Conservation (phyloP, 2,113 vertebrate species). For the Pitta sordida region DNA sequence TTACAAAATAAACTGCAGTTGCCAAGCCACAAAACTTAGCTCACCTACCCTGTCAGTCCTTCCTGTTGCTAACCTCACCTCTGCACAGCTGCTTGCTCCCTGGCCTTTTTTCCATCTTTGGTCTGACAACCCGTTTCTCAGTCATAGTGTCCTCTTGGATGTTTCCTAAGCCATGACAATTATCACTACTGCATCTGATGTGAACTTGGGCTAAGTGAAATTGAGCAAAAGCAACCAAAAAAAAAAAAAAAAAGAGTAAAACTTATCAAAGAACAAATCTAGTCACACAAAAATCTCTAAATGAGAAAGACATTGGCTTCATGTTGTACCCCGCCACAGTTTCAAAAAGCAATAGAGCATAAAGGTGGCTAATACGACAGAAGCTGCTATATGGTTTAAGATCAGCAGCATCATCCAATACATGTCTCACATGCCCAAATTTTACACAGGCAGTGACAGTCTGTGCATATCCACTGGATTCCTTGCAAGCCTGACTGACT, state of each 20-base stretch:
- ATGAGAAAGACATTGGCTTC: neutral
- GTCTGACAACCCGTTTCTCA: neutral
- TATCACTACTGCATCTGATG: neutral
- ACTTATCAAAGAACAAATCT: neutral
- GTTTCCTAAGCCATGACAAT: slow-evolving; percentile 5
- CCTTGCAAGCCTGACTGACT: neutral
- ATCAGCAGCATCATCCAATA: neutral
- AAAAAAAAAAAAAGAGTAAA: neutral
- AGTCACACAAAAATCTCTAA: neutral
- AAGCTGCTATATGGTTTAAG: neutral
- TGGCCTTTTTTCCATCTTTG: neutral
- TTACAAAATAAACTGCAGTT: slow-evolving; percentile 15
- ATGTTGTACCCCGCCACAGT: neutral
- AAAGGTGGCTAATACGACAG: neutral
- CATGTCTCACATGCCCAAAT: neutral
- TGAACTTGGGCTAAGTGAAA: neutral
- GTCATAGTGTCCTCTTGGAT: neutral
- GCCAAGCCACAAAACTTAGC: neutral
- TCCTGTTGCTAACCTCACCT: neutral
- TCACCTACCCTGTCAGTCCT: slow-evolving; percentile 22
- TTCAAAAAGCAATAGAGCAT: neutral
- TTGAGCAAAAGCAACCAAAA: neutral
- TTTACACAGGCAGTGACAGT: neutral
- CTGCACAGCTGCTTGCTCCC: neutral
- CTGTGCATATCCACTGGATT: neutral